Base-by-base conservation (phyloP, 2,113 vertebrate genomes). In the Cromileptes altivelis region DNA sequence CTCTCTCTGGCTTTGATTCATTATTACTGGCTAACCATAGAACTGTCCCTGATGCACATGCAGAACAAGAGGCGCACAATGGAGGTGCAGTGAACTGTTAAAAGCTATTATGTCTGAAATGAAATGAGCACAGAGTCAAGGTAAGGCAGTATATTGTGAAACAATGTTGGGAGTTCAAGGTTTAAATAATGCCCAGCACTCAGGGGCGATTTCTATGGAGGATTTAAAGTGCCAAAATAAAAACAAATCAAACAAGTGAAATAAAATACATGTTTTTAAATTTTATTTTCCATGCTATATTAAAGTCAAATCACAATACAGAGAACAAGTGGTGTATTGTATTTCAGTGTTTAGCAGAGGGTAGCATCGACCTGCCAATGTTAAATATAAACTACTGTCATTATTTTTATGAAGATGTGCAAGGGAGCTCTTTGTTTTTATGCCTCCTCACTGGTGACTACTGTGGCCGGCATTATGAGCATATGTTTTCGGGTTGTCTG, bases 41-140 rank as follows among this genome's bases (percentile, higher is more conserved):
- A 81, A 75, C 68, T 80, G 77, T 88, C 83, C 84, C 87, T 70
- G 82, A 87, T 85, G 86, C 80, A 78, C 69, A 75, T 81, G 78
- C 84, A 83, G 81, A 92, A 90, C 86, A 93, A 78, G 85, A 90
- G 79, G 37, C 19, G 6, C 85, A 92, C 91, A 92, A 87, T 83
- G 74, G 78, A 89, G 70, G 82, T 62, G 87, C 86, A 91, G 60
- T 74, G 76, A 89, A 91, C 85, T 84, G 74, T 87, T 80, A 81
- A 81, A 92, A 85, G 86, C 89, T 85, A 84, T 94, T 92, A 91
- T 91, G 85, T 89, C 80, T 78, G 85, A 83, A 90, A 88, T 79
- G 69, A 90, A 90, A 79, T 83, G 63, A 87, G 76, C 71, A 87
- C 49, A 4, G 30, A 91, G 84, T 60, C 65, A 61, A 86, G 78